Percentiles rank a stretch among this genome's conserved stretches.
phyloP scores from a whole-genome alignment of 2,113 vertebrate species.

The Poicephalus meyeri region DNA sequence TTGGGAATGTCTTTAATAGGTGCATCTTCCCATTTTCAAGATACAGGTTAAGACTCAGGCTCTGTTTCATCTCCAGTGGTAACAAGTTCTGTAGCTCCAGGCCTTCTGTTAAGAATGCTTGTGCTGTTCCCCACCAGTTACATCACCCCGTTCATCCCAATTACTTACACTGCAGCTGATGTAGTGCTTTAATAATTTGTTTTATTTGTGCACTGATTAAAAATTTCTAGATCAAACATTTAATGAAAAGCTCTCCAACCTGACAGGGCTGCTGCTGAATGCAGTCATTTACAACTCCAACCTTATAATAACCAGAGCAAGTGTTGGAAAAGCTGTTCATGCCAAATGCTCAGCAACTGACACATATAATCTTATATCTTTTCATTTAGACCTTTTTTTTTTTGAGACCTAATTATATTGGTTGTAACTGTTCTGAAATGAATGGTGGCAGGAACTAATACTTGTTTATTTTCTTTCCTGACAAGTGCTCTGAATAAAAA shows the following conservation, averaged over 20 bases:
- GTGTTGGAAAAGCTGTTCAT: conserved; percentile 57
- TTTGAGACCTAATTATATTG: conserved; percentile 50
- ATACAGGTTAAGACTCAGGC: conserved; percentile 32
- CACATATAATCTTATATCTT: conserved; percentile 60
- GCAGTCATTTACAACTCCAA: conserved; percentile 51
- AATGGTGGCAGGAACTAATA: conserved; percentile 61
- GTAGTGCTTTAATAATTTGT: conserved; percentile 63
- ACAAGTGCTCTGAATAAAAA: conserved; percentile 63
- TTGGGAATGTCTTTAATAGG: background rate
- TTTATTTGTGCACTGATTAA: conserved; percentile 68
- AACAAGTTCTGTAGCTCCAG: conserved; percentile 57
- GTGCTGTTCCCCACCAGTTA: conserved; percentile 44
- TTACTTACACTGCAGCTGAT: conserved; percentile 23
- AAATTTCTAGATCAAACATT: conserved; percentile 65
- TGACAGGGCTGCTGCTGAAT: conserved; percentile 57
- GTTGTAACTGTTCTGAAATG: conserved; percentile 58
- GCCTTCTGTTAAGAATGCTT: conserved; percentile 41
- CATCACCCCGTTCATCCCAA: conserved; percentile 55
- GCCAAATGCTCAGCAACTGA: conserved; percentile 62
- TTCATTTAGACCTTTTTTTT: background rate
- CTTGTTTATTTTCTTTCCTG: conserved; percentile 71
- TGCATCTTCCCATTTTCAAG: conserved; percentile 36
- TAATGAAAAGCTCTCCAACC: conserved; percentile 57
- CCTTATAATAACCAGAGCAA: conserved; percentile 64
- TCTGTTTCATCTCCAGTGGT: conserved; percentile 44